phyloP scores from a whole-genome alignment of 2,888 invertebrate genomes.

The Xestia ashworthii region DNA sequence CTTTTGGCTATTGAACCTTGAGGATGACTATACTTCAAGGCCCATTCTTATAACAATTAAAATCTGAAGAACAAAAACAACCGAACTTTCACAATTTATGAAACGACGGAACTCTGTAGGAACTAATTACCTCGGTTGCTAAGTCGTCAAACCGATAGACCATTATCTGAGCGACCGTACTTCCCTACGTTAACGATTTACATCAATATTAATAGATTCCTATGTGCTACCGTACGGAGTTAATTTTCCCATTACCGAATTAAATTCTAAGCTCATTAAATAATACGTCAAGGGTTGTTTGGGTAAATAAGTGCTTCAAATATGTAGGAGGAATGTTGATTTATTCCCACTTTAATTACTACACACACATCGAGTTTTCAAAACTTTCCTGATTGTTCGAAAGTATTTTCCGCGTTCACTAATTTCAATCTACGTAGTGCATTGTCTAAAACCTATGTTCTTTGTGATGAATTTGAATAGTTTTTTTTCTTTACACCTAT shows the following conservation, averaged over 20 bases:
- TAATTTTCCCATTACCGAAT: not conserved
- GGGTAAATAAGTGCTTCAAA: not conserved
- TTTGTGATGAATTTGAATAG: no score
- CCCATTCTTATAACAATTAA: not conserved
- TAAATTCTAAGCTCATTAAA: conserved; percentile 7
- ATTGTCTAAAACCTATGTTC: no score
- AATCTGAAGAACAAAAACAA: not conserved
- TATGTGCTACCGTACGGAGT: not conserved
- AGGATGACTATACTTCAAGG: not conserved
- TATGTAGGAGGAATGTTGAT: not conserved
- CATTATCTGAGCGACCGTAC: not conserved
- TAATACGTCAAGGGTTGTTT: not conserved
- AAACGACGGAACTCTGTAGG: not conserved
- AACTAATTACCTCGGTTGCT: not conserved
- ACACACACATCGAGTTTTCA: not conserved
- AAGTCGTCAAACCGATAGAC: not conserved
- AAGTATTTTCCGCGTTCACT: not conserved
- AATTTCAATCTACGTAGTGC: not conserved
- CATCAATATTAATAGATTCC: not conserved
- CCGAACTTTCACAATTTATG: not conserved
- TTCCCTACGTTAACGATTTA: not conserved
- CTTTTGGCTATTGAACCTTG: not conserved
- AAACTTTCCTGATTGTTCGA: not conserved
- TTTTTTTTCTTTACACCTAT: no score
- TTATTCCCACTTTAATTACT: not conserved